Percentiles rank a stretch among this genome's conserved stretches.
These are phyloP conservation scores for Lepidurus packardi DNA, from an alignment of 1,140 invertebrate genomes.

Conservation along the genomic window DNA sequence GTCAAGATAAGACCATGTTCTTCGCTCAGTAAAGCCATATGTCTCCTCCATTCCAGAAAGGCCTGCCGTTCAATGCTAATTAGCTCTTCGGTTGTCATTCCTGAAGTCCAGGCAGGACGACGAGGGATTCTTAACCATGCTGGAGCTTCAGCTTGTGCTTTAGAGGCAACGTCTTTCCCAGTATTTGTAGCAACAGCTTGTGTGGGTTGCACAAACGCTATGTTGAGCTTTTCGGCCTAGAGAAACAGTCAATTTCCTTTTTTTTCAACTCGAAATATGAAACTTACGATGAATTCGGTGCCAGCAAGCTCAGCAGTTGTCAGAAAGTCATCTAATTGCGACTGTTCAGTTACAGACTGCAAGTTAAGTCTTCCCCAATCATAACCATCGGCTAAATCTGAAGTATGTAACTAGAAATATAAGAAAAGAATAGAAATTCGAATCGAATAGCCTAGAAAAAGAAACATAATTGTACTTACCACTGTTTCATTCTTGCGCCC, in stretches of 20 bases:
- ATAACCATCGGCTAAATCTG: slow-evolving; percentile 80
- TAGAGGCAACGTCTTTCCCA: slow-evolving; percentile 54
- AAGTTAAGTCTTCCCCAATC: slow-evolving; percentile 84
- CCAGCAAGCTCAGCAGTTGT: slow-evolving; percentile 88
- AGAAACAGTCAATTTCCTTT: slow-evolving; percentile 30
- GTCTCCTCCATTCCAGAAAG: slow-evolving; percentile 83
- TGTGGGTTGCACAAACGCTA: slow-evolving; percentile 65
- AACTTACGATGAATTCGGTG: slow-evolving; percentile 69
- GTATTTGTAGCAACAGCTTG: slow-evolving; percentile 51
- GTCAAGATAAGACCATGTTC: slow-evolving; percentile 75
- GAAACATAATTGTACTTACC: slow-evolving; percentile 28
- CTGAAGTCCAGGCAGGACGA: slow-evolving; percentile 72
- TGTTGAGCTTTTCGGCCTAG: slow-evolving; percentile 79
- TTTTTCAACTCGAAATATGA: slow-evolving; percentile 24
- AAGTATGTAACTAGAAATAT: slow-evolving; percentile 68
- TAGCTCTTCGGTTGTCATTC: slow-evolving; percentile 70
- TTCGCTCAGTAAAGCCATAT: slow-evolving; percentile 72
- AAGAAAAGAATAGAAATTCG: slow-evolving; percentile 32
- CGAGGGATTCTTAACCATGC: slow-evolving; percentile 69
- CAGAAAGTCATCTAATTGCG: slow-evolving; percentile 90
- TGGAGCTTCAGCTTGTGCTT: slow-evolving; percentile 60
- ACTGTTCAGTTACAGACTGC: slow-evolving; percentile 92
- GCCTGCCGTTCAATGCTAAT: slow-evolving; percentile 65
- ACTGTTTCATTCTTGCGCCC: slow-evolving; percentile 36
- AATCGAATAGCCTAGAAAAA: slow-evolving; percentile 33